A percentile compares a stretch with the other conserved stretches of the same genome.
phyloP scores from a whole-genome alignment of 1,140 invertebrate species.

The Spodoptera litura region DNA sequence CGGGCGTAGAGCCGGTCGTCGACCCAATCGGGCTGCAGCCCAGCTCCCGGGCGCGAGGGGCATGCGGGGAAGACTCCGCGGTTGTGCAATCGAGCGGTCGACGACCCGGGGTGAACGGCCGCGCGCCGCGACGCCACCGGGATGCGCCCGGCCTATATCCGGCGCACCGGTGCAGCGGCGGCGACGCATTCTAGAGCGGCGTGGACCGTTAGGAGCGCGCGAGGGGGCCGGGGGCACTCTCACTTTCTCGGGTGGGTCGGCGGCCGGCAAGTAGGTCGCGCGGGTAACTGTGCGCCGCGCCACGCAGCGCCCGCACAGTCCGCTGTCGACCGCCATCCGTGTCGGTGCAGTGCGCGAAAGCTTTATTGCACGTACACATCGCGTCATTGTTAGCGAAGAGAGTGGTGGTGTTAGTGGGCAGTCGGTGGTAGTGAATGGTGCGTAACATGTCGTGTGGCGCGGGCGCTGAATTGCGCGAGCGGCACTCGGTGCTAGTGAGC shows the following conservation, averaged over 20 bases:
- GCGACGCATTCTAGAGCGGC: slow-evolving; percentile 84
- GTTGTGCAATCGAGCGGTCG: slow-evolving; percentile 84
- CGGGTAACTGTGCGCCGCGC: slow-evolving; percentile 86
- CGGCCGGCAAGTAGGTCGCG: slow-evolving; percentile 89
- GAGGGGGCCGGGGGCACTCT: slow-evolving; percentile 83
- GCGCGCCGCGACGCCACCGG: slow-evolving; percentile 80
- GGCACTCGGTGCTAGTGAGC: slow-evolving; percentile 85
- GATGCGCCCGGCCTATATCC: slow-evolving; percentile 85
- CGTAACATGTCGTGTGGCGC: slow-evolving; percentile 77
- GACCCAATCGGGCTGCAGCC: slow-evolving; percentile 73
- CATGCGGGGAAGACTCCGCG: slow-evolving; percentile 61
- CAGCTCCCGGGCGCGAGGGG: slow-evolving; percentile 72
- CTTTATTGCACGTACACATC: slow-evolving; percentile 50
- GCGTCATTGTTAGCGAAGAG: slow-evolving; percentile 56
- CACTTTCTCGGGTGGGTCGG: slow-evolving; percentile 89
- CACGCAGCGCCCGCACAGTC: slow-evolving; percentile 82
- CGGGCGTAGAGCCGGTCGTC: slow-evolving; percentile 74
- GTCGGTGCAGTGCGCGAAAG: slow-evolving; percentile 70
- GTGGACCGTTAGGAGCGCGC: slow-evolving; percentile 80
- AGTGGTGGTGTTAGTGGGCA: slow-evolving; percentile 70
- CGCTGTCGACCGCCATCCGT: slow-evolving; percentile 76
- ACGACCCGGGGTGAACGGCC: slow-evolving; percentile 83
- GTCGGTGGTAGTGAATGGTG: slow-evolving; percentile 77
- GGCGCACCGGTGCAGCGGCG: slow-evolving; percentile 84
- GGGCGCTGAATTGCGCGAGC: slow-evolving; percentile 75